Evolutionary conservation across 2,888 invertebrate species (phyloP).

Genomic region (Plagodis dolabraria): DNA sequence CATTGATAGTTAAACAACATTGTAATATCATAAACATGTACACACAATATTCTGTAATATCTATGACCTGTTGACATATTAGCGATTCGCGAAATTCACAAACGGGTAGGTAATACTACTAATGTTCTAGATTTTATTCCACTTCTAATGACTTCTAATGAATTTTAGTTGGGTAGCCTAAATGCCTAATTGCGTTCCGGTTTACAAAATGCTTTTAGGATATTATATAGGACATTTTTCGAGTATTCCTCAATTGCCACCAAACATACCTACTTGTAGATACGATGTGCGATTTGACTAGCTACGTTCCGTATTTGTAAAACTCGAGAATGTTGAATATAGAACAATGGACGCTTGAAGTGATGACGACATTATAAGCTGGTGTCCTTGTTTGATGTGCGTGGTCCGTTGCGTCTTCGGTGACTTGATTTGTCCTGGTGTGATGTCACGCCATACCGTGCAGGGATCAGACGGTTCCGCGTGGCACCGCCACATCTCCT

Average conservation of each 20-base stretch:
- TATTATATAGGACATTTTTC: constrained; percentile 15
- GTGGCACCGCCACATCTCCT: constrained; percentile 19
- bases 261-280: neutral
- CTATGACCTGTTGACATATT: constrained; percentile 19
- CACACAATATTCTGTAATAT: constrained; percentile 4
- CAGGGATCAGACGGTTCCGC: constrained; percentile 29
- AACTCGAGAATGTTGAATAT: constrained; percentile 3
- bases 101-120: neutral
- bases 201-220: constrained; percentile 13
- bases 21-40: constrained; percentile 19
- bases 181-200: constrained; percentile 7
- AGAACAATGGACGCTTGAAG: constrained; percentile 8
- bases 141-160: constrained; percentile 11
- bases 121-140: constrained; percentile 16
- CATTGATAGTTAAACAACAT: constrained; percentile 23
- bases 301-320: constrained; percentile 2
- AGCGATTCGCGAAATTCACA: constrained; percentile 14
- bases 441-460: constrained; percentile 35
- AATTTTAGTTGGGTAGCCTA: constrained; percentile 8
- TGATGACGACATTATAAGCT: constrained; percentile 21
- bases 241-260: neutral
- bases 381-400: constrained; percentile 30
- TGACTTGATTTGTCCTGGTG: constrained; percentile 29
- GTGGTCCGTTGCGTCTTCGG: constrained; percentile 23
- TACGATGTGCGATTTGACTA: neutral